Conservation (phyloP, 2,113 vertebrate species). For the Procavia capensis region DNA sequence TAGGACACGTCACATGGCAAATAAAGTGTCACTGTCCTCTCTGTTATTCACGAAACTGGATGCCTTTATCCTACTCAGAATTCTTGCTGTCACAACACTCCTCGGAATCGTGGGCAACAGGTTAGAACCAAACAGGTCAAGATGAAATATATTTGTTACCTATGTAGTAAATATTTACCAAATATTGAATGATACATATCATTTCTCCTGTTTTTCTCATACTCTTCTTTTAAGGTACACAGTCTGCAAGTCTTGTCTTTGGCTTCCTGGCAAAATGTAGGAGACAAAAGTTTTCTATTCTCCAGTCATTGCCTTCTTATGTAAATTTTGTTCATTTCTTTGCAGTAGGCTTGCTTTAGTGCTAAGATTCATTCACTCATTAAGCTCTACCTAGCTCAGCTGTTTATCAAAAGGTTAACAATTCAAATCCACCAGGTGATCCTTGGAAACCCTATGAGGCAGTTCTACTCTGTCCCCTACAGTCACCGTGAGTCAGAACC, state of each 20-base stretch:
- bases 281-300: background rate
- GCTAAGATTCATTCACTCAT: background rate
- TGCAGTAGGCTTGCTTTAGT: background rate
- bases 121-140: background rate
- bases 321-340: background rate
- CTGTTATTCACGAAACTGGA: background rate
- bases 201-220: background rate
- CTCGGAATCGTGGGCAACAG: background rate
- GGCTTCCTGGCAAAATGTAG: background rate
- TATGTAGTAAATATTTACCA: background rate
- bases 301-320: background rate
- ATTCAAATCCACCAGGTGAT: too few species aligned
- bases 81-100: background rate
- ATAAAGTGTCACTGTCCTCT: background rate
- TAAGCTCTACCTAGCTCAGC: background rate
- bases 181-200: background rate
- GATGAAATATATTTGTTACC: background rate
- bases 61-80: background rate
- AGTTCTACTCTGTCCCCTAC: too few species aligned
- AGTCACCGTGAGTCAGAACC: too few species aligned
- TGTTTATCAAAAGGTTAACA: too few species aligned
- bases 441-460: too few species aligned
- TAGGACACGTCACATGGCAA: background rate
- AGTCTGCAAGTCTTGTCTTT: background rate
- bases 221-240: background rate